Evolutionary conservation across 2,113 vertebrate genomes (phyloP).

Genomic region (Malurus alboscapulatus): DNA sequence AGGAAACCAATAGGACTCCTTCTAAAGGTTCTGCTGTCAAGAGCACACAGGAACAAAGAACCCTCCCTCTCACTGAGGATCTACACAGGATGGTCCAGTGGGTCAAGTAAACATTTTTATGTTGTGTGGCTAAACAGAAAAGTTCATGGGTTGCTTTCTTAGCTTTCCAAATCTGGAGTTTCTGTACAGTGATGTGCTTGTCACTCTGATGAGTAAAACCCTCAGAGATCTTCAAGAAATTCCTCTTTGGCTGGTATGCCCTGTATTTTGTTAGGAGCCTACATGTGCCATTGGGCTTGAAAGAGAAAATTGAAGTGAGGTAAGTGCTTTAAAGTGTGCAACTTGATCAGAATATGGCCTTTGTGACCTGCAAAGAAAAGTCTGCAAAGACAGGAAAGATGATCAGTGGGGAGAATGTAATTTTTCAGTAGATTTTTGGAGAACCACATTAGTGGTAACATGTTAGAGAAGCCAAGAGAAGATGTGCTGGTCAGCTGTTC

Average conservation of each 20-base stretch:
- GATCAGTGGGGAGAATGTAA: neutral
- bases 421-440: neutral
- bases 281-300: neutral
- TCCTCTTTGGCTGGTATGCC: neutral
- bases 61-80: neutral
- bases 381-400: neutral
- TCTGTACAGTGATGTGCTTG: neutral
- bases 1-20: neutral
- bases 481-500: neutral
- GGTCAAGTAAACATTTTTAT: neutral
- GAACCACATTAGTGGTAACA: neutral
- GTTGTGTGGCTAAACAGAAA: neutral
- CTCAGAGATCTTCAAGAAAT: neutral
- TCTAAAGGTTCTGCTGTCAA: neutral
- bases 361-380: neutral
- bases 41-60: neutral
- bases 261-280: neutral
- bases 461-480: neutral
- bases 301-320: neutral
- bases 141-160: neutral
- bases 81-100: neutral
- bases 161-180: neutral
- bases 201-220: neutral
- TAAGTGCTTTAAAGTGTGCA: fast-evolving
- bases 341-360: neutral